Evolutionary conservation across 2,888 invertebrate genomes (phyloP).

Genomic region (Tetrapedia diversipes): DNA sequence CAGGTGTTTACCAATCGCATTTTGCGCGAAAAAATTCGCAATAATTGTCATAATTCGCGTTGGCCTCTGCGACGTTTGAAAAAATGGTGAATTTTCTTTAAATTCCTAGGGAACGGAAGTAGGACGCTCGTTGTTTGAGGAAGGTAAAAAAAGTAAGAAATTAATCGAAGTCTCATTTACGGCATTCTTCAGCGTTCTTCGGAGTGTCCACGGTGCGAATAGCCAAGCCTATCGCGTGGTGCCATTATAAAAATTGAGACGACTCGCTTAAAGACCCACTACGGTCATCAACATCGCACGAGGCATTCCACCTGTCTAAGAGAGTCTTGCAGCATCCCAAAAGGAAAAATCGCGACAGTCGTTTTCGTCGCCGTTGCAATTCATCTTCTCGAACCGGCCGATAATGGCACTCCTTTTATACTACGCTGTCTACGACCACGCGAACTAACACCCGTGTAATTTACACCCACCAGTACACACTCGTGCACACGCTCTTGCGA

Average conservation of each 20-base stretch:
- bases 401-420: conserved; percentile 31
- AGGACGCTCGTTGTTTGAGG: neutral
- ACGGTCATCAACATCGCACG: neutral
- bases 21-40: too few relatives aligned
- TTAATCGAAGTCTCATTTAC: neutral
- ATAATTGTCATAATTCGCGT: too few relatives aligned
- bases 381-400: conserved; percentile 19
- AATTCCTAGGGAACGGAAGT: neutral
- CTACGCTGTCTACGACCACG: neutral
- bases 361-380: conserved; percentile 20
- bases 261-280: neutral
- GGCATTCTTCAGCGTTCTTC: neutral
- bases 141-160: neutral
- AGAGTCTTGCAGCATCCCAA: neutral
- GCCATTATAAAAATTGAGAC: neutral
- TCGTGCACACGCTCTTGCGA: too few relatives aligned
- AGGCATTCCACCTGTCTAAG: neutral
- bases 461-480: too few relatives aligned
- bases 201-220: neutral
- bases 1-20: too few relatives aligned
- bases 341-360: neutral
- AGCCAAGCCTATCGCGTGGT: neutral
- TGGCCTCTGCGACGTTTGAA: too few relatives aligned
- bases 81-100: too few relatives aligned
- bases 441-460: neutral